Percentiles rank a stretch among this genome's conserved stretches.
Evolutionary conservation across 2,113 vertebrate species (phyloP).

Genomic region (Myrmophylax atrothorax): DNA sequence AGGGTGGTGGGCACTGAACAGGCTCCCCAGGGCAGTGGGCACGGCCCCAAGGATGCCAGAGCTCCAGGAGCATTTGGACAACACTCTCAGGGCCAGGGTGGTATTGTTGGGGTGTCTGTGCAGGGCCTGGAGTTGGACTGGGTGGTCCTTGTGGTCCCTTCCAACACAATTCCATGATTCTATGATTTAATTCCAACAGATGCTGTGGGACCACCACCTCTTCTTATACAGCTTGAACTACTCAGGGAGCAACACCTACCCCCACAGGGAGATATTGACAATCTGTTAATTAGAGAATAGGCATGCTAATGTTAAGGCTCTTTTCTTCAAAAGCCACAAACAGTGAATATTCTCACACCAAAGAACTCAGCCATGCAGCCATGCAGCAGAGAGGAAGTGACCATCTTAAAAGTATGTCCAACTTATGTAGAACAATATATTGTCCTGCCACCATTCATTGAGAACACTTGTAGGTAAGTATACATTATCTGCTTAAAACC

Average conservation of each 20-base stretch:
- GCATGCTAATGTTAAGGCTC: background rate
- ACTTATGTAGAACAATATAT: background rate
- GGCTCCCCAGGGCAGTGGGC: background rate
- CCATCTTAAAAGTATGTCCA: background rate
- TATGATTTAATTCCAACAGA: background rate
- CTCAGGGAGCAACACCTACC: background rate
- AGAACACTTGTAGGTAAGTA: background rate
- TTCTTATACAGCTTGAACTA: background rate
- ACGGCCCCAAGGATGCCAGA: too few relatives aligned
- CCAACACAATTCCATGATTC: background rate
- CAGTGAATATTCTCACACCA: background rate
- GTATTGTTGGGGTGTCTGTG: background rate
- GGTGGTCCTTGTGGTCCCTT: background rate
- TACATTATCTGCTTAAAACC: background rate
- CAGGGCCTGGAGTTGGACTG: background rate
- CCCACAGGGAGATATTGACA: background rate
- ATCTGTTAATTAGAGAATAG: accelerated
- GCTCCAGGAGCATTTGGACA: too few relatives aligned
- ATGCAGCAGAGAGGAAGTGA: background rate
- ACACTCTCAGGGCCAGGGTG: too few relatives aligned
- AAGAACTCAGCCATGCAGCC: background rate
- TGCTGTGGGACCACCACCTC: background rate
- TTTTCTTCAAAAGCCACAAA: background rate
- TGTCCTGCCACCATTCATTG: background rate
- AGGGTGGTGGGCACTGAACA: background rate